A percentile compares a stretch with the other conserved stretches of the same genome.
These are phyloP conservation scores for Nezara viridula DNA, from an alignment of 2,888 invertebrate species.

Conservation along the genomic window DNA sequence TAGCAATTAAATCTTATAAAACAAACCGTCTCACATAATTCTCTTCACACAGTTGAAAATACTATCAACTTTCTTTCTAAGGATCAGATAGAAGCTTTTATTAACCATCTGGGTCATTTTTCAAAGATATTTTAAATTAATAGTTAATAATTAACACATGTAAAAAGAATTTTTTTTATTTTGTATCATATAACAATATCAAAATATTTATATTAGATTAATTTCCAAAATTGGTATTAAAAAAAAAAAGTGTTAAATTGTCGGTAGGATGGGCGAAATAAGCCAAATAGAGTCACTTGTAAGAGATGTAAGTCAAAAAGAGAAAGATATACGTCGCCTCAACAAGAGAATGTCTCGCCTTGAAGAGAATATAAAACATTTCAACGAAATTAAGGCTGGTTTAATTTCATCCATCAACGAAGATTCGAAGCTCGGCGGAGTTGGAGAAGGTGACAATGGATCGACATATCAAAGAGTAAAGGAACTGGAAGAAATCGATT, in stretches of 20 bases:
- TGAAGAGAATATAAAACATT: background rate
- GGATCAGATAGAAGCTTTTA: no score
- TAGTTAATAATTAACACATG: no score
- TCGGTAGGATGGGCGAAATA: background rate
- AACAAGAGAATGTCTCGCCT: background rate
- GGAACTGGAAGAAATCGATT: background rate
- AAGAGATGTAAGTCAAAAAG: background rate
- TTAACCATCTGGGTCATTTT: no score
- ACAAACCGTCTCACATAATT: no score
- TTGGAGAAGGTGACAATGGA: background rate
- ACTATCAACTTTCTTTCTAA: no score
- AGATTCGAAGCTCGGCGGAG: background rate
- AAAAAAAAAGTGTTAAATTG: background rate
- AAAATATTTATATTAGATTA: background rate
- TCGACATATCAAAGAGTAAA: background rate
- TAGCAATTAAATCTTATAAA: no score
- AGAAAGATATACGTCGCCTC: background rate
- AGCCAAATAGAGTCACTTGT: background rate
- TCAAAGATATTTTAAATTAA: no score
- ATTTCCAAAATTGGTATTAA: no score
- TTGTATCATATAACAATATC: background rate
- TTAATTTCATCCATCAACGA: background rate
- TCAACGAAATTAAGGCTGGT: background rate
- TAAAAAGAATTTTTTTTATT: no score
- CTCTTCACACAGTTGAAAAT: no score